These are phyloP conservation scores for Podarcis lilfordi DNA, from an alignment of 2,797 vertebrate species.

Conservation along the genomic window DNA sequence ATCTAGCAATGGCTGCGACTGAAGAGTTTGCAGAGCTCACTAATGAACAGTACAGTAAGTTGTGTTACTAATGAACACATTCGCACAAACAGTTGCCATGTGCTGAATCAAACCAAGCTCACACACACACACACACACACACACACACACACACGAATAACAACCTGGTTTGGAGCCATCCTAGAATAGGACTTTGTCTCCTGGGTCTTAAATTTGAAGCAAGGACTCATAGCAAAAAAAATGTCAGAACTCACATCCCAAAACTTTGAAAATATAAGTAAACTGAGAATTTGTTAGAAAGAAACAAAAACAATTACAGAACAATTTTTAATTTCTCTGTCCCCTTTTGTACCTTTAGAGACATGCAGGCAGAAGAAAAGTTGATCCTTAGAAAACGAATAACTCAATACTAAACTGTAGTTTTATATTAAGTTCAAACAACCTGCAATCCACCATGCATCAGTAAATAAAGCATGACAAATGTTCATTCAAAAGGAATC, in stretches of 20 bases:
- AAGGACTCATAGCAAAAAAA: constrained; percentile 36
- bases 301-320: constrained; percentile 50
- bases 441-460: constrained; percentile 36
- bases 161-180: not conserved
- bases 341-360: constrained; percentile 36
- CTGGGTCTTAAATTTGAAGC: not conserved
- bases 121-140: not conserved
- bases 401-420: constrained; percentile 47
- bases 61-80: not conserved
- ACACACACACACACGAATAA: not conserved
- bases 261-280: constrained; percentile 49
- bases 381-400: constrained; percentile 42
- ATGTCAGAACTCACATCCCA: constrained; percentile 28
- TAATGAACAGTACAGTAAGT: not conserved
- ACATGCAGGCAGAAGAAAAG: constrained; percentile 42
- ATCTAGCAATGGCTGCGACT: not conserved
- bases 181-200: not conserved
- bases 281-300: constrained; percentile 40
- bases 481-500: constrained; percentile 48
- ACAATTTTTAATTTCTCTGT: constrained; percentile 42
- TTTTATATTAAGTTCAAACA: constrained; percentile 45
- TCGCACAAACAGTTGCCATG: not conserved
- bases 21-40: not conserved
- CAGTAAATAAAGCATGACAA: constrained; percentile 60
- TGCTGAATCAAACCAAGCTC: not conserved